Evolutionary conservation across 2,888 invertebrate genomes (phyloP), one percentile per base, ranked within the genome.

Genomic region (Xestia rhomboidea): DNA sequence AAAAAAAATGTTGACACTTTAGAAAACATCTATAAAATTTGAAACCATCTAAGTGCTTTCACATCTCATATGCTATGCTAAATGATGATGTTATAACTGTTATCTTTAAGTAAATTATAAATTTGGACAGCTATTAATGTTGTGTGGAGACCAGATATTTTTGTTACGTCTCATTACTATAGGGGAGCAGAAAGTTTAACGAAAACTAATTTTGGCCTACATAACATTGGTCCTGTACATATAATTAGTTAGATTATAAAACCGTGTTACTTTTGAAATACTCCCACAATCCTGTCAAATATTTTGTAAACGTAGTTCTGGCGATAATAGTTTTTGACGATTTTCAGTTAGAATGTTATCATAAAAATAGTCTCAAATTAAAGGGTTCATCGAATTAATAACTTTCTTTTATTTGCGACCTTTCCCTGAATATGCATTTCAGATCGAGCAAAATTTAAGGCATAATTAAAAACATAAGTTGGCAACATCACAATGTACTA

Each of bases 301-400:
- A 74, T 82, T 82, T 87, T 85, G 82, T 87, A 77, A 82, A 86
- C 74, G 80, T 89, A 85, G 86, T 87, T 89, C 88, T 79, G 87
- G 89, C 79, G 63, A 88, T 87, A 81, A 82, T 77, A 79, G 84
- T 84, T 89, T 91, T 88, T 89, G 89, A 86, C 85, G 89, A 90
- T 89, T 89, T 89, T 88, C 81, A 85, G 87, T 90, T 90, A 86
- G 82, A 91, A 89, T 90, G 88, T 90, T 88, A 91, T 89, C 91
- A 91, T 92, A 90, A 91, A 92, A 92, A 92, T 94, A 95, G 93
- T 95, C 92, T 94, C 92, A 95, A 96, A 96, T 95, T 95, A 96
- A 95, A 96, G 91, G 93, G 94, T 96, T 95, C 92, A 92, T 91
- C 91, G 89, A 93, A 92, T 85, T 86, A 91, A 85, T 79, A 77